phyloP scores from a whole-genome alignment of 2,113 vertebrate genomes.

The Psammodynastes pulverulentus region DNA sequence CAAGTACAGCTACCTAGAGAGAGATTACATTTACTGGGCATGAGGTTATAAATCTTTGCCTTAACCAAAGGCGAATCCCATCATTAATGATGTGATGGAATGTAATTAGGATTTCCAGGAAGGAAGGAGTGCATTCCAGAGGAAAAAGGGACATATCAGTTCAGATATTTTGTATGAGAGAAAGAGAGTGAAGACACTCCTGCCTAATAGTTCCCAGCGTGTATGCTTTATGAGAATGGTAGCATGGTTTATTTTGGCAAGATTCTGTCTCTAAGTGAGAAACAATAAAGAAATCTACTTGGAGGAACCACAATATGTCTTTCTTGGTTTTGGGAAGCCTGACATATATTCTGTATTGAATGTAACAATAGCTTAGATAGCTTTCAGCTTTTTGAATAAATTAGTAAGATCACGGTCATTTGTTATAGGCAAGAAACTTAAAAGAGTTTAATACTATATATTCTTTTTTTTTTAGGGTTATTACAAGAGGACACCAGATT shows the following conservation, averaged over 20 bases:
- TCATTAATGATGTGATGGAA: background rate
- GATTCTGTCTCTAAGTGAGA: background rate
- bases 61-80: background rate
- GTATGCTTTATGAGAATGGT: background rate
- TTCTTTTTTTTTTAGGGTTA: slow-evolving; percentile 79
- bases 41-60: background rate
- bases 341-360: background rate
- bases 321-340: background rate
- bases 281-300: background rate
- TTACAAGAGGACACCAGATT: slow-evolving; percentile 91
- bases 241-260: background rate
- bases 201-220: background rate
- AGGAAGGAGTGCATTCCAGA: background rate
- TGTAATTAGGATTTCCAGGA: background rate
- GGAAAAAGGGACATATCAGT: background rate
- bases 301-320: background rate
- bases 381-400: background rate
- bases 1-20: background rate
- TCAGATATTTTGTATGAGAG: background rate
- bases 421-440: background rate
- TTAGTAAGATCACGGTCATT: background rate
- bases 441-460: background rate
- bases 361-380: background rate
- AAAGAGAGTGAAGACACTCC: background rate
- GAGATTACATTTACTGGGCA: background rate